A percentile compares a stretch with the other conserved stretches of the same genome.
Evolutionary conservation across 2,113 vertebrate species (phyloP).

Genomic region (Cephalopholis sonnerati): DNA sequence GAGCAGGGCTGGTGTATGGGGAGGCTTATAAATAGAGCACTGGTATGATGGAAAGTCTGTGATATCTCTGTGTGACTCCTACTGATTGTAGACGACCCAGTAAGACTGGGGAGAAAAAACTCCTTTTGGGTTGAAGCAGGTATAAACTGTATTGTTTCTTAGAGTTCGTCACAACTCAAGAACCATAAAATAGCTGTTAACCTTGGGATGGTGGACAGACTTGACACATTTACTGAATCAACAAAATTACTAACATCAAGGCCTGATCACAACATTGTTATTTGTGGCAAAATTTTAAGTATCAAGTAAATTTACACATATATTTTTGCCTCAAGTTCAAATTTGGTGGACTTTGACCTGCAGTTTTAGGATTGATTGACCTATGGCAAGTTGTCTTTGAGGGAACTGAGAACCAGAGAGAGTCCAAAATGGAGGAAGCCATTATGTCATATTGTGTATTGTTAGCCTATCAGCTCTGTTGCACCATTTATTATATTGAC

Average conservation of each 20-base stretch:
- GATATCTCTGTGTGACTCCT: constrained; percentile 59
- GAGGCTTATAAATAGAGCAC: constrained; percentile 78
- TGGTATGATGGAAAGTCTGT: constrained; percentile 72
- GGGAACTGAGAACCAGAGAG: no score
- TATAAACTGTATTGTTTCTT: constrained; percentile 18
- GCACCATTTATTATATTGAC: no score
- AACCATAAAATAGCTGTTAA: not conserved
- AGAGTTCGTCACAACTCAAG: not conserved
- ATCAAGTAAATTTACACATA: not conserved
- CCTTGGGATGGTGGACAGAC: not conserved
- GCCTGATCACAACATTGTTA: not conserved
- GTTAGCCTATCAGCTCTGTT: no score
- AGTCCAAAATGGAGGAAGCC: not conserved
- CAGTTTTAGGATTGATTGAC: no score
- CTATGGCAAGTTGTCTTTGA: no score
- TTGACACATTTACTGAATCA: not conserved
- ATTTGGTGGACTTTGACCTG: not conserved
- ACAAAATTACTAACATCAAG: not conserved
- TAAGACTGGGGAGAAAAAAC: constrained; percentile 29
- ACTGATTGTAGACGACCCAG: constrained; percentile 60
- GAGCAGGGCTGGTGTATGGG: constrained; percentile 62
- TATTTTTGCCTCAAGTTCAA: not conserved
- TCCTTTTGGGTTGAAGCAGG: constrained; percentile 32
- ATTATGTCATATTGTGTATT: no score
- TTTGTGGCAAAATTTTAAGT: not conserved